Base-by-base conservation (phyloP, 2,113 vertebrate species). In the Pelmatolapia mariae region DNA sequence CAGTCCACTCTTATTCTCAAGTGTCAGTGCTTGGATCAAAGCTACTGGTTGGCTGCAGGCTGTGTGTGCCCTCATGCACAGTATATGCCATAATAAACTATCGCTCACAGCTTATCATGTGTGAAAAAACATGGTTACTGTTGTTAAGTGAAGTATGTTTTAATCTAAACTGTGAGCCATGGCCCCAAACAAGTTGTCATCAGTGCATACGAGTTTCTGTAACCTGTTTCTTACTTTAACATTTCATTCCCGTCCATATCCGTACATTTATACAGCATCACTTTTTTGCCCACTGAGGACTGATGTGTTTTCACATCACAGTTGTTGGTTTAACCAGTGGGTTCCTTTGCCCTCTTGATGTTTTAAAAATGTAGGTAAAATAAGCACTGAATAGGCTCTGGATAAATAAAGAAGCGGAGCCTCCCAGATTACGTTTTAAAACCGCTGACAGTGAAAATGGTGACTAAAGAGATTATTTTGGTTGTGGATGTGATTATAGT, bases 321-420 rank as follows among this genome's bases (percentile, higher is more conserved):
- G 1, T 4, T 3, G 16, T 61, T 61, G 7, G 26, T 19, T 4
- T 61, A 31, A 61, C 0, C 57, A 31, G 26, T 31, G 57, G 8
- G 0, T 10, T 10, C 57, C 26, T 59, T 6, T 61, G 5, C 47
- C 47, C 8, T 5, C 18, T 19, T 52, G 12, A 1, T 18, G 26
- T 61, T 61, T 61, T 18, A 59, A 31, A 59, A 31, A 5, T 18
- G 11, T 29, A 57, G 8, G 26, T 31, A 3, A 61, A 10, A 19
- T 31, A 61, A 61, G 26, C 29, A 7, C 0, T 63, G 18, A 12
- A 36, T n/a, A 12, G 6, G 0, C n/a, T n/a, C 59, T n/a, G 31
- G 59, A 38, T 38, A 3, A 66, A 66, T n/a, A 2, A 12, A 40
- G 19, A 68, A 22, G 11, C 15, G 63, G 19, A 8, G 10, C 16